These are phyloP conservation scores for Rotaria macrura DNA, from an alignment of 2,888 invertebrate genomes.

Conservation along the genomic window DNA sequence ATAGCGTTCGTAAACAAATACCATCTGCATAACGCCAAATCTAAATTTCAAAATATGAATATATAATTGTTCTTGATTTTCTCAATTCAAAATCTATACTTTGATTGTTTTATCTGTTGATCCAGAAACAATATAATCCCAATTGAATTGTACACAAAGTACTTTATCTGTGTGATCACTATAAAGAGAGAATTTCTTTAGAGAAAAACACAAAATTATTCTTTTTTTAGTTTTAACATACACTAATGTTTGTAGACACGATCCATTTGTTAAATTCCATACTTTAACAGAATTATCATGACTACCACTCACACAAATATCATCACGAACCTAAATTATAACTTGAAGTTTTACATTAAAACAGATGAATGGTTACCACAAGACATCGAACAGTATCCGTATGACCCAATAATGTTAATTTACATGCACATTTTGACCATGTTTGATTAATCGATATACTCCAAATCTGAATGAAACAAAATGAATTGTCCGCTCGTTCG, in stretches of 20 bases:
- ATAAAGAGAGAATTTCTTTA: no score
- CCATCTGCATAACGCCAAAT: slow-evolving; percentile 51
- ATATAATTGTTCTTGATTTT: background rate
- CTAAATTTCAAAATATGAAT: slow-evolving; percentile 37
- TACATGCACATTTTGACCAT: slow-evolving; percentile 54
- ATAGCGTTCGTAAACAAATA: slow-evolving; percentile 49
- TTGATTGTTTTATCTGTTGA: slow-evolving; percentile 53
- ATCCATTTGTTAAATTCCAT: slow-evolving; percentile 14
- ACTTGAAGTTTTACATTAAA: no score
- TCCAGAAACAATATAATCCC: slow-evolving; percentile 41
- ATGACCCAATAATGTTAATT: slow-evolving; percentile 54
- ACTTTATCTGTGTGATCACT: slow-evolving; percentile 53
- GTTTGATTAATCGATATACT: slow-evolving; percentile 50
- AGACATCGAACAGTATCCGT: slow-evolving; percentile 51
- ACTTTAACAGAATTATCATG: background rate
- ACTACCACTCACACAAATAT: slow-evolving; percentile 12
- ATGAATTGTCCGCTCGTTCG: background rate
- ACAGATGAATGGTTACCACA: background rate
- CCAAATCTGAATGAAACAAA: slow-evolving; percentile 45
- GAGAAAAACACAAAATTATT: no score
- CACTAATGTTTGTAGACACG: background rate
- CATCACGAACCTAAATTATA: background rate
- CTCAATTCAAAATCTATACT: slow-evolving; percentile 38
- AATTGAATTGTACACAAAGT: slow-evolving; percentile 51
- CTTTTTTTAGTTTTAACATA: no score